Conservation (phyloP, 2,888 invertebrate species). For the Pyrrhosoma nymphula region DNA sequence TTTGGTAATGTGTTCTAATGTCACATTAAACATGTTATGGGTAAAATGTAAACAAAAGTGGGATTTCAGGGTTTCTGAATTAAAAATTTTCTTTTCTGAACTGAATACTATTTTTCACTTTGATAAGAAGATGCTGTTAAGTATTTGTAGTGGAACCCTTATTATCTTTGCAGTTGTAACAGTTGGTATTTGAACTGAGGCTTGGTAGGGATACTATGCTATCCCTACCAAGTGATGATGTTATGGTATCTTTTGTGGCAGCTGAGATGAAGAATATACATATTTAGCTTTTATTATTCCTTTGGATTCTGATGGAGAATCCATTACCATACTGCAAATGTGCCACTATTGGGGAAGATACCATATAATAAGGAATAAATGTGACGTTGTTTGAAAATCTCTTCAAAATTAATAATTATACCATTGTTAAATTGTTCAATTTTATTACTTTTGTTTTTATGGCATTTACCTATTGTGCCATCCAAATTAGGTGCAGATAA, state of each 20-base stretch:
- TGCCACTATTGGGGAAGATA: not conserved
- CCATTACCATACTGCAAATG: not conserved
- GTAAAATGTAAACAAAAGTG: slow-evolving; percentile 67
- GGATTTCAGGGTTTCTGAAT: slow-evolving; percentile 63
- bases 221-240: too few relatives aligned
- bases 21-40: slow-evolving; percentile 64
- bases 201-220: too few relatives aligned
- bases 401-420: not conserved
- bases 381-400: not conserved
- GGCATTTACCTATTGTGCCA: not conserved
- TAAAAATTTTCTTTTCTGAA: slow-evolving; percentile 62
- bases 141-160: slow-evolving; percentile 31
- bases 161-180: not conserved
- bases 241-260: too few relatives aligned
- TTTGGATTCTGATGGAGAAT: too few relatives aligned
- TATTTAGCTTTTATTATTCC: not conserved
- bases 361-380: not conserved
- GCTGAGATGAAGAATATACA: not conserved
- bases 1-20: slow-evolving; percentile 67
- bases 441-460: not conserved
- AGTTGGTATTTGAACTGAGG: not conserved
- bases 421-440: not conserved
- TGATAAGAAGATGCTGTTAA: slow-evolving; percentile 8
- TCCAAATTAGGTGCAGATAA: not conserved
- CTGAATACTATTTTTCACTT: slow-evolving; percentile 57